Evolutionary conservation across 1,140 invertebrate species (phyloP).

Genomic region (Leptestheria dahalacensis): DNA sequence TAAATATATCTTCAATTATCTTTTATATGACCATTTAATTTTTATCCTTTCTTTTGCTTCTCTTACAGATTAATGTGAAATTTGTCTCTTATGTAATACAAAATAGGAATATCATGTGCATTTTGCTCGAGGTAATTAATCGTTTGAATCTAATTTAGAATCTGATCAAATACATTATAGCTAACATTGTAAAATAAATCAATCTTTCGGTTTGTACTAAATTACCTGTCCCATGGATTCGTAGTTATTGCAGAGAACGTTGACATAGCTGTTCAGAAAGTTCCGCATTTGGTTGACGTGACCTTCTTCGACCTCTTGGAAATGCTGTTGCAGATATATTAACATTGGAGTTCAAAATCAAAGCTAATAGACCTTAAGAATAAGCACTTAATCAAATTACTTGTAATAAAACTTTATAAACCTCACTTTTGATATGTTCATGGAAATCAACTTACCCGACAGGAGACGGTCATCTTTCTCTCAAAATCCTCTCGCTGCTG

Average conservation of each 20-base stretch:
- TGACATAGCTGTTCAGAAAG: constrained; percentile 75
- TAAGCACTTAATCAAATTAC: too few species aligned
- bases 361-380: too few species aligned
- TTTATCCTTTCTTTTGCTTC: too few species aligned
- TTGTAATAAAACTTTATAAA: too few species aligned
- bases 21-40: too few species aligned
- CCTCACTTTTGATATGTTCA: background rate
- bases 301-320: constrained; percentile 83
- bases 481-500: constrained; percentile 81
- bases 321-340: constrained; percentile 50
- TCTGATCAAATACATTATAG: background rate
- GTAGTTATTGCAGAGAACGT: constrained; percentile 75
- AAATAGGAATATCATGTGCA: too few species aligned
- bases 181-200: too few species aligned
- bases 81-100: too few species aligned
- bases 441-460: constrained; percentile 43
- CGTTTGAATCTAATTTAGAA: background rate
- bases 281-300: constrained; percentile 91
- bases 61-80: too few species aligned
- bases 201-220: constrained; percentile 4
- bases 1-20: too few species aligned
- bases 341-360: too few species aligned
- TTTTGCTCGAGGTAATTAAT: too few species aligned
- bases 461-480: constrained; percentile 81
- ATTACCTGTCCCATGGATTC: constrained; percentile 61